Evolutionary conservation across 1,140 invertebrate genomes (phyloP), one percentile per base, ranked within the genome.

Genomic region (Leptinotarsa undecemlineata): DNA sequence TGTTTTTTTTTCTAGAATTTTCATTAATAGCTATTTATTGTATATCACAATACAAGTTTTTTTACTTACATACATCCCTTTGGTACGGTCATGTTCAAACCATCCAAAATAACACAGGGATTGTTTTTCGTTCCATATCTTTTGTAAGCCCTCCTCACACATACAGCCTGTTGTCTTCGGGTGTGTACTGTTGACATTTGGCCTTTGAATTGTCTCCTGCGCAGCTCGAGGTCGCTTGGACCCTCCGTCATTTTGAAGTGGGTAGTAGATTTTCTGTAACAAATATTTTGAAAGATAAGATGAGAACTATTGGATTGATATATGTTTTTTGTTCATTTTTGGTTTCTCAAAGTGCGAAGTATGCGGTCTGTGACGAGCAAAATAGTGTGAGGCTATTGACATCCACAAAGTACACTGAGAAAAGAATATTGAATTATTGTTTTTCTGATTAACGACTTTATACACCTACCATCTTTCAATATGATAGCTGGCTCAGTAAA

Each of bases 51-150:
- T 60, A 61, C 3, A 20, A 62, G 51, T 64, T 72, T 42, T 42
- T 33, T 48, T 82, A 92, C 93, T 94, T 87, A 96, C 94, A 96
- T 97, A 64, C 93, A 93, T 75, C 95, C 95, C 86, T 96, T 95
- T 64, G 93, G 92, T 61, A 97, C 95, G 57, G 94, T 95, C 93
- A 97, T 95, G 85, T 93, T 94, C 21, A 97, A 90, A 79, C 95
- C 94, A 78, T 92, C 92, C 64, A 98, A 88, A 33, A 97, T 94
- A 63, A 92, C 91, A 81, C 94, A 92, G 19, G 93, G 92, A 73
- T 92, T 91, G 81, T 92, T 94, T 82, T 92, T 94, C 81, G 91
- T 92, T 62, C 95, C 95, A 83, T 97, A 97, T 77, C 90, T 90
- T 84, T 97, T 97, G 88, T 92, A 94, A 5, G 95, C 93, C 81